Evolutionary conservation across 2,797 vertebrate genomes (phyloP), one percentile per base, ranked within the genome.

Genomic region (Aulostomus chinensis): DNA sequence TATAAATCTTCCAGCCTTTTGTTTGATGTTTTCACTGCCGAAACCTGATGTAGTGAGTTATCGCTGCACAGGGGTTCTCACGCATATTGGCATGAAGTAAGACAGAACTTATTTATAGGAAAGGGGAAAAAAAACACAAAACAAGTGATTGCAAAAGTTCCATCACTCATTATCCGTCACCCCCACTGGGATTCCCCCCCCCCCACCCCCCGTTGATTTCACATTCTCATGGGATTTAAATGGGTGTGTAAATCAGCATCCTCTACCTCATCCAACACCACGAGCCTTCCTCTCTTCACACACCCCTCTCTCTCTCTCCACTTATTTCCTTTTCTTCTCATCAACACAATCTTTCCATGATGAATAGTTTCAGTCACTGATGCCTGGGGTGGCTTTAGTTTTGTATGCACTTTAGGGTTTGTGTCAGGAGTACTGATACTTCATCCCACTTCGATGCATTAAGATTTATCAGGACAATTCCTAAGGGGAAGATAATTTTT

Each of bases 291-390:
- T 48, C 36, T 58, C 37, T 17, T 29, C 40, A 58, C 30, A 26
- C 39, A 26, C 24, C 32, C 32, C 54, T 62, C 60, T 68, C 33
- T 40, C 45, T 54, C 48, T 50, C 21, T 35, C 55, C 52, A 7
- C 14, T 55, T 52, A 21, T 24, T 22, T 10, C 31, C 45, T 15
- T 49, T 48, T 51, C 39, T 63, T 58, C 64, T 61, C 55, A 64
- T 76, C 61, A 73, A 56, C n/a, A 28, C 51, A 79, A 71, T 62
- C 58, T 26, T 74, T 40, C 25, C 38, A 38, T 84, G 83, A 90
- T 84, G 76, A 68, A 86, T 86, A 68, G 53, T 45, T 61, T 77
- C 48, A 56, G 37, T 66, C 66, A 85, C 59, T 73, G 76, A 89
- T 12, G 68, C 71, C 75, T 51, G 31, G 63, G 74, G 36, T 48